Percentiles rank a stretch among this genome's conserved stretches.
phyloP scores from a whole-genome alignment of 2,113 vertebrate species.

The Rynchops niger region DNA sequence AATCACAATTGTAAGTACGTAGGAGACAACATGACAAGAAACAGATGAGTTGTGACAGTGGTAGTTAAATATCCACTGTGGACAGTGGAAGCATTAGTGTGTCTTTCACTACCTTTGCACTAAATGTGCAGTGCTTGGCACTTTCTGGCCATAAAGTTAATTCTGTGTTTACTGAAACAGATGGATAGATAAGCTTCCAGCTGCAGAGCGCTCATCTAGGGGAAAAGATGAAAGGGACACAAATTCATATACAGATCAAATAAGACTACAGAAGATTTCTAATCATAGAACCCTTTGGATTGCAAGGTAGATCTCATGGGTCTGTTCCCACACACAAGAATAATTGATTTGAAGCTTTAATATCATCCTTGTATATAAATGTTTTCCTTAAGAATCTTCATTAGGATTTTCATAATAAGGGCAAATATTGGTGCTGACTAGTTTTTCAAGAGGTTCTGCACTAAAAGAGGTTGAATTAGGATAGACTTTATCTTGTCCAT shows the following conservation, averaged over 20 bases:
- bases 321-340: not conserved
- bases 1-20: not conserved
- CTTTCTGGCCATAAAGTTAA: constrained; percentile 39
- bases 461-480: not conserved
- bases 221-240: not conserved
- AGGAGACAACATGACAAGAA: not conserved
- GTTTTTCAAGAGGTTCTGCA: not conserved
- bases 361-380: not conserved
- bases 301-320: not conserved
- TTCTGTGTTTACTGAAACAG: constrained; percentile 54
- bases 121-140: not conserved
- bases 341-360: not conserved
- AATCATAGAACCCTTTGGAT: not conserved
- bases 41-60: not conserved
- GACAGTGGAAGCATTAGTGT: not conserved
- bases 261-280: not conserved
- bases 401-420: not conserved
- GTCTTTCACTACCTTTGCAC: not conserved
- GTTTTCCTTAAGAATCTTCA: not conserved
- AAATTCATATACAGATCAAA: not conserved
- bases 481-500: not conserved
- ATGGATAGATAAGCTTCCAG: constrained; percentile 17
- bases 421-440: not conserved
- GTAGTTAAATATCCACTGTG: not conserved
- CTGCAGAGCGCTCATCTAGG: not conserved